These are phyloP conservation scores for Sebastes elongatus DNA, from an alignment of 2,797 vertebrate genomes.

Conservation along the genomic window DNA sequence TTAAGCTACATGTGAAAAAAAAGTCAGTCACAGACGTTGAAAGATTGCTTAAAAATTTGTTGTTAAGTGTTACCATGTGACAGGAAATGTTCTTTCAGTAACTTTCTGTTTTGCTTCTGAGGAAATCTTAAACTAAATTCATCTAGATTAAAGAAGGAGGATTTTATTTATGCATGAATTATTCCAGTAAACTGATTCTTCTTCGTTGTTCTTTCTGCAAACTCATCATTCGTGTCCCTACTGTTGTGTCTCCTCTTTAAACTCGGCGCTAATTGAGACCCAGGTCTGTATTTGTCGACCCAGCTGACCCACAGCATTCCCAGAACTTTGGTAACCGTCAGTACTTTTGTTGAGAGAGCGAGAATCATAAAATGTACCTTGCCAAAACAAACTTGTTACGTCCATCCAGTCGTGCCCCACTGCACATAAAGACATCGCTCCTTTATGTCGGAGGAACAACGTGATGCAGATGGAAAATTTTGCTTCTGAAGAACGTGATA, in stretches of 20 bases:
- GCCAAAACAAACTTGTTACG: not conserved
- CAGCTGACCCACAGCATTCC: not conserved
- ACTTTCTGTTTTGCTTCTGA: not conserved
- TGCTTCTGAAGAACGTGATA: not conserved
- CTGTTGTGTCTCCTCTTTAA: not conserved
- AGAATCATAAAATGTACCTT: not conserved
- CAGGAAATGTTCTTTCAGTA: not conserved
- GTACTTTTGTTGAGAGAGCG: not conserved
- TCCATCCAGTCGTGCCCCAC: not conserved
- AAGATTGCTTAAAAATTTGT: not conserved
- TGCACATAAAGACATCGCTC: not conserved
- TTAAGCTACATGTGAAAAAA: too few relatives aligned
- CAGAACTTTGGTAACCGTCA: not conserved
- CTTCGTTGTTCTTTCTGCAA: not conserved
- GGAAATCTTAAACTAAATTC: not conserved
- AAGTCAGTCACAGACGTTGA: not conserved
- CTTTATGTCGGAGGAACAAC: not conserved
- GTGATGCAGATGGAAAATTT: constrained; percentile 31
- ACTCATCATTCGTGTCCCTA: not conserved
- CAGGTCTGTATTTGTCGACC: not conserved
- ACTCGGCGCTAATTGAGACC: not conserved
- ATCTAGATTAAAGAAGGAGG: not conserved
- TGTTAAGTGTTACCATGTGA: not conserved
- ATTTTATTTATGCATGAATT: not conserved
- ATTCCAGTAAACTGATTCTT: not conserved